Base-by-base conservation (phyloP, 2,888 invertebrate genomes). In the Parascotia fuliginaria region DNA sequence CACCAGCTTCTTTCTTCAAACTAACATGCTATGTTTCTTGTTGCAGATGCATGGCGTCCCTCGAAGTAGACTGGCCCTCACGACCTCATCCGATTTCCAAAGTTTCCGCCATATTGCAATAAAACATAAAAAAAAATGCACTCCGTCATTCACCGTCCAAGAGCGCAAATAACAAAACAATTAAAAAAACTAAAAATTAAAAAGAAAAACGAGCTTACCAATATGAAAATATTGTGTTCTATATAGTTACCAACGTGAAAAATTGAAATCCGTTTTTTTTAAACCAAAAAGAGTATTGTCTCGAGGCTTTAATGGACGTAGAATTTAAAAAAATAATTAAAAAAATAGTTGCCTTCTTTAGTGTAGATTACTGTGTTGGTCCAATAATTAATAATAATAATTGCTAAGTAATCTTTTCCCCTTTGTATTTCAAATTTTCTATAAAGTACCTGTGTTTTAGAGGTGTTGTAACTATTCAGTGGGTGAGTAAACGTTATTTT, bases 321-420 rank as follows among this genome's bases (percentile, higher is more conserved):
- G 48, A 60, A 31, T 62, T 73, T 71, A 65, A 67, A 49, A 67
- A 67, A 69, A 56, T 64, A 64, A 63, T 61, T 54, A 62, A 67
- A 71, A 75, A 74, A 71, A 82, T 88, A 87, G 85, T 82, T 89
- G 90, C 89, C 90, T 90, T 90, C 83, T 84, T 70, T 80, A 85
- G 75, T 50, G 81, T 81, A 79, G 83, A n/a, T 70, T 61, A 75
- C 70, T 72, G 81, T 81, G 67, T 82, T 80, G 90, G 90, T 90
- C 90, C 90, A 90, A 90, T 78, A 62, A 70, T 71, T 71, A 73
- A 68, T 65, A 78, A 69, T 66, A 73, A 69, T 65, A 78, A 69
- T 66, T 70, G 63, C 64, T 67, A 71, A 74, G 56, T 67, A 64
- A 70, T 68, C 54, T 65, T 65, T 68, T 64, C 55, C 60, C 56